Base-by-base conservation (phyloP, 2,113 vertebrate genomes). In the Toxotes chatareus region DNA sequence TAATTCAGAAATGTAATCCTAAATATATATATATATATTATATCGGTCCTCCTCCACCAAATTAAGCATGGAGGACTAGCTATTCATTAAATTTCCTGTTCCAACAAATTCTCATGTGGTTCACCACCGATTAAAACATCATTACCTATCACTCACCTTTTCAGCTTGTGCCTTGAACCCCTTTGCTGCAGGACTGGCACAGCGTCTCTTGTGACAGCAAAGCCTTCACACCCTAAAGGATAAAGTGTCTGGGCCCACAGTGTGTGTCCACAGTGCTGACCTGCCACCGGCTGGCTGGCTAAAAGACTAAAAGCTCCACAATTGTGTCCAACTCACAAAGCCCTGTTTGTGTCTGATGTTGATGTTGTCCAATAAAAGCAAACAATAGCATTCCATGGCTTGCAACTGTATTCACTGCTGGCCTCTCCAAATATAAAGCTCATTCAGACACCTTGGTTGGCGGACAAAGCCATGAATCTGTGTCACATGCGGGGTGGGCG, bases 331-430 rank as follows among this genome's bases (percentile, higher is more conserved):
- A 60, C 82, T 79, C 68, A 90, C 82, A 93, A 91, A 88, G 89
- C 87, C 79, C 79, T 88, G 86, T 91, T 94, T 93, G 91, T 91
- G 83, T 79, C 73, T 83, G 74, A 80, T 86, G 87, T 84, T 88
- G 90, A 93, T 55, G 49, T 92, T 90, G 93, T 87, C 92, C 90
- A 92, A 84, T 89, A 89, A 92, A 93, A 85, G 73, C 87, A 86
- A 93, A 95, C 93, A 95, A 94, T 88, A 81, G 86, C 93, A 95
- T 95, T 95, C 94, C 93, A 78, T 76, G 88, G 92, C 94, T 94
- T 94, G 93, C 94, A 94, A 93, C 93, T 93, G 90, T 93, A 94
- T 94, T 95, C 92, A 94, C 69, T 31, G 76, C 68, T 40, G 77
- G 78, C 80, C 86, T 85, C 82, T 73, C 77, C 80, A 75, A 89